A percentile compares a stretch with the other conserved stretches of the same genome.
Evolutionary conservation across 2,797 vertebrate species (phyloP).

Genomic region (Catharus ustulatus): DNA sequence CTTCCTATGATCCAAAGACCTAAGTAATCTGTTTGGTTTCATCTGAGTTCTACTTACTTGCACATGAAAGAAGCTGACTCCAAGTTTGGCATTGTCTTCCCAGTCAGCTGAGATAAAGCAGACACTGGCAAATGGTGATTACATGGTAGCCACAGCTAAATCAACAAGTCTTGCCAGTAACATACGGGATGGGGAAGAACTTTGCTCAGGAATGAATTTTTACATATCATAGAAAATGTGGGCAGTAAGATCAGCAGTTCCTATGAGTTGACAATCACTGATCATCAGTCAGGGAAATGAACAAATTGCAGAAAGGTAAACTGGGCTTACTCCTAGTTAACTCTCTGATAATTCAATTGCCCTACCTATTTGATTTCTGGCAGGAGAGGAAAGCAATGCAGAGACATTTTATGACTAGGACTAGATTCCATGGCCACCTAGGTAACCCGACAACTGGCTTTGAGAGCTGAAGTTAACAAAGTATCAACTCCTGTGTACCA

Average conservation of each 20-base stretch:
- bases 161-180: not conserved
- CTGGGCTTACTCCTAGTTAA: not conserved
- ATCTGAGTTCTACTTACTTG: not conserved
- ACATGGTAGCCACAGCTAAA: not conserved
- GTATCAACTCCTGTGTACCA: not conserved
- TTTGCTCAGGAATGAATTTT: not conserved
- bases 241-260: not conserved
- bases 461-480: not conserved
- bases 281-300: not conserved
- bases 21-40: not conserved
- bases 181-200: not conserved
- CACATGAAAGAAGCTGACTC: not conserved
- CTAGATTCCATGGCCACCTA: not conserved
- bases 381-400: not conserved
- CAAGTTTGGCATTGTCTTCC: not conserved
- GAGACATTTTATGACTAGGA: not conserved
- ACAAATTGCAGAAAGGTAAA: not conserved
- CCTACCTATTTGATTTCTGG: not conserved
- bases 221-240: not conserved
- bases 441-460: not conserved
- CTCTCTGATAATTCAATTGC: not conserved
- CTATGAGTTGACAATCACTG: not conserved
- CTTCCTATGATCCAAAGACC: not conserved
- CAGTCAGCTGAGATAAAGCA: not conserved
- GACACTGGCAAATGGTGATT: not conserved